Evolutionary conservation across 2,113 vertebrate species (phyloP), one percentile per base, ranked within the genome.

Genomic region (Cochlearius cochlearius): DNA sequence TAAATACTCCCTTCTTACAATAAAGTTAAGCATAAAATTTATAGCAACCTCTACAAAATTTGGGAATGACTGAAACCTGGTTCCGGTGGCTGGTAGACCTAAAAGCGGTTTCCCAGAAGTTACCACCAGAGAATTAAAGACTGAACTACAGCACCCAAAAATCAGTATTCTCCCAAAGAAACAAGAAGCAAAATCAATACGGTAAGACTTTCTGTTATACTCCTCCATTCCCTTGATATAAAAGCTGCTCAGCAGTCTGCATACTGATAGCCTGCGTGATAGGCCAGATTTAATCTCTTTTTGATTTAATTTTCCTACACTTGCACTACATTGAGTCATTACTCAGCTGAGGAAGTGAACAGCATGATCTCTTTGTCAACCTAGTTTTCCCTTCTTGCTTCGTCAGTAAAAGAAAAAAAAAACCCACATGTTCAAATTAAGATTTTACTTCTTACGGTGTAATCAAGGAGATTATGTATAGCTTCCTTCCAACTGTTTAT

Each of bases 401-500:
- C 50, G 55, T 75, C 82, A 96, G 78, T 80, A 52, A 78, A 71
- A 93, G 4, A 26, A 55, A 45, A 72, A 86, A 58, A 50, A 95
- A 85, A 23, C 14, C 41, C 41, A 43, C 41, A 43, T 27, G 16
- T 75, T 93, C 38, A 95, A 97, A 96, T 97, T 95, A 95, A 93
- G 84, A 93, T 89, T 88, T 85, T 56, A 77, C 64, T 92, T 91
- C 82, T 97, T 92, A 68, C 67, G 50, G 78, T 88, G 26, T 78
- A 98, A 97, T 98, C 96, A 97, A 96, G 45, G 84, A 96, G 92
- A 84, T 97, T 92, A 98, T 97, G 82, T 78, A 91, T 56, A 85
- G 74, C 67, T 96, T 98, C 88, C 83, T 97, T 97, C 90, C 82
- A 97, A 84, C 88, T 97, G 91, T 97, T 96, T 98, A 98, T 95